Evolutionary conservation across 2,888 invertebrate genomes (phyloP).

Genomic region (Halictus ligatus): DNA sequence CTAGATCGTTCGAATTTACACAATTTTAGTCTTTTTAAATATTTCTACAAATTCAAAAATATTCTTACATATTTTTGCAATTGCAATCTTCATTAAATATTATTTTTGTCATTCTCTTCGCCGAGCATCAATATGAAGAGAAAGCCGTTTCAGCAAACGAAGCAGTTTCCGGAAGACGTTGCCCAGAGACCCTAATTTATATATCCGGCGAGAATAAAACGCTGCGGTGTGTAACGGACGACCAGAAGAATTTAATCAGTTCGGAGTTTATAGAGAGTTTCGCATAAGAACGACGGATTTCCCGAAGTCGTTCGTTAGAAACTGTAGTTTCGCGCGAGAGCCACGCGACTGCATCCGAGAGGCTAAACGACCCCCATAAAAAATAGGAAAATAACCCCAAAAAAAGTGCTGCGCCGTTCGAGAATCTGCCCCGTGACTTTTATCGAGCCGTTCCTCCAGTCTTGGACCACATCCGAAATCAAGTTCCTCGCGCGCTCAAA

Average conservation of each 20-base stretch:
- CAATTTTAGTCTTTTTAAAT: background rate
- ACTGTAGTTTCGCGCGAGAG: background rate
- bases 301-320: background rate
- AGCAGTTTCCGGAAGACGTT: too few relatives aligned
- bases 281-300: background rate
- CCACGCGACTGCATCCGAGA: background rate
- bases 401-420: background rate
- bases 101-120: too few relatives aligned
- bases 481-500: constrained; percentile 20
- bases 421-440: background rate
- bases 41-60: background rate
- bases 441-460: background rate
- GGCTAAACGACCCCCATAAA: background rate
- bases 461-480: constrained; percentile 16
- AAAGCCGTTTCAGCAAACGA: too few relatives aligned
- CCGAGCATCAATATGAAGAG: too few relatives aligned
- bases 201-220: background rate
- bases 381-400: background rate
- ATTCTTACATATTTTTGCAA: too few relatives aligned
- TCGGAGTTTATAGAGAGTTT: background rate
- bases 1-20: too few relatives aligned
- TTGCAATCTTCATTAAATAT: too few relatives aligned
- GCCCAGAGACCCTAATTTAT: background rate
- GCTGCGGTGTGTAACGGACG: background rate
- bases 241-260: background rate